Conservation (phyloP, 2,113 vertebrate genomes). For the Hippolais icterina region DNA sequence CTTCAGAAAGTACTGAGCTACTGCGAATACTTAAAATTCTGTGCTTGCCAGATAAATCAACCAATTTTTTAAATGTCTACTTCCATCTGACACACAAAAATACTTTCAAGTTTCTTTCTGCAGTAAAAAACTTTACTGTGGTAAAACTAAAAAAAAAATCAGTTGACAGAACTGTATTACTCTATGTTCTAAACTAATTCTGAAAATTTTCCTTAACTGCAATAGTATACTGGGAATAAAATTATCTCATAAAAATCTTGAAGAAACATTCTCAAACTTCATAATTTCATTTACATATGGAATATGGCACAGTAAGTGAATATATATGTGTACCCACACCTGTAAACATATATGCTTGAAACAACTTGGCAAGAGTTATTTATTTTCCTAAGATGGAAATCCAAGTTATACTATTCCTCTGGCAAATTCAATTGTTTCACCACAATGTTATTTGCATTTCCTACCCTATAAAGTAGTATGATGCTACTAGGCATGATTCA, state of each 20-base stretch:
- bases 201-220: neutral
- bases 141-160: neutral
- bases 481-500: neutral
- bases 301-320: neutral
- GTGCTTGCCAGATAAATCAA: neutral
- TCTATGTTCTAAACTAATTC: neutral
- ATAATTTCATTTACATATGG: neutral
- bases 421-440: neutral
- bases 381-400: neutral
- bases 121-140: neutral
- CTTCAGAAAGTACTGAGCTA: neutral
- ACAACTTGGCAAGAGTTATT: neutral
- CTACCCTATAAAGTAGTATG: neutral
- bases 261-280: neutral
- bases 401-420: neutral
- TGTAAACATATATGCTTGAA: neutral
- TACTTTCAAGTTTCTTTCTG: neutral
- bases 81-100: neutral
- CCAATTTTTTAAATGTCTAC: neutral
- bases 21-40: neutral
- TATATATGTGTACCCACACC: neutral
- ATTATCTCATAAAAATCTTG: neutral
- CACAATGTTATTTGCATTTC: neutral
- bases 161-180: neutral
- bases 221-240: neutral